Evolutionary conservation across 2,888 invertebrate genomes (phyloP), one percentile per base, ranked within the genome.

Genomic region (Drosophila tanythrix): DNA sequence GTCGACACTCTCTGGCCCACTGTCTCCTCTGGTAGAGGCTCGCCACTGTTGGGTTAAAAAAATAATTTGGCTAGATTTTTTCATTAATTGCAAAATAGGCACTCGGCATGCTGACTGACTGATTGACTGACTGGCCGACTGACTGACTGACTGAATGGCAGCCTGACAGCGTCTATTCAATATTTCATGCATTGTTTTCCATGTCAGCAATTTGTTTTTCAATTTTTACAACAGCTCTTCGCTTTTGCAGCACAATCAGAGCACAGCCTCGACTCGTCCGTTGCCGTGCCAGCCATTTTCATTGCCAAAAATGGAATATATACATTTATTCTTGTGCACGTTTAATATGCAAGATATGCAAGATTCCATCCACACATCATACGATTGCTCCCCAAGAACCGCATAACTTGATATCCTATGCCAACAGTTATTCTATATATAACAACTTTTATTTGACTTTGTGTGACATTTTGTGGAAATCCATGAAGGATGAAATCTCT

Each of bases 21-120:
- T n/a, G 27, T 40, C 36, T 25, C 18, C 36, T n/a, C 5, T 40
- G 60, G 11, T 65, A 68, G 64, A 62, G 65, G 59, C 65, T 75
- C 60, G 70, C 64, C 58, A 57, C 71, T 70, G 70, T 83, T 89
- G 79, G 69, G 70, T 83, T 75, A 63, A 79, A 84, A 79, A 81
- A 87, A 81, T 83, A 73, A 83, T 89, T 83, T 84, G 66, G 68
- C 84, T 65, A 60, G 72, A 63, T 68, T 76, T 81, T 71, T 80
- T 76, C 88, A 85, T 85, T 89, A 89, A 85, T 85, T 89, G 85
- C 73, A 72, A 76, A 87, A 79, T 73, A 89, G 88, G 61, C 84
- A 59, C 55, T 50, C 51, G 46, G 52, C 48, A 57, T 58, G 36
- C 75, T 55, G 65, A 62, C 76, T 43, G 29, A 36, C 75, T 55